Percentiles rank a stretch among this genome's conserved stretches.
Conservation (phyloP, 2,113 vertebrate species). For the Coturnix japonica region DNA sequence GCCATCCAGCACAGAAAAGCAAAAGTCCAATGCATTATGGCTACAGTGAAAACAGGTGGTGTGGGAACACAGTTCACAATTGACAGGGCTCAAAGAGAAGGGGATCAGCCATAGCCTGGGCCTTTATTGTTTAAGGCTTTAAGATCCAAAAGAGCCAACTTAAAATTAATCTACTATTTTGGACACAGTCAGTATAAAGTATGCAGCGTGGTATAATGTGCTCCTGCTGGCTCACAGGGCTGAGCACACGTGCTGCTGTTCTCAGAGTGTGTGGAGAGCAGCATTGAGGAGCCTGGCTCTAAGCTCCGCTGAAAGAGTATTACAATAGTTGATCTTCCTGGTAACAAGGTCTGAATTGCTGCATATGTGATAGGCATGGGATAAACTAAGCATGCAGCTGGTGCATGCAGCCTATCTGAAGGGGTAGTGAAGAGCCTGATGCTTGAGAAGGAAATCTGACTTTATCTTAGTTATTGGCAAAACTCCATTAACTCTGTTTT, state of each 20-base stretch:
- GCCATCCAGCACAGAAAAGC: slow-evolving; percentile 30
- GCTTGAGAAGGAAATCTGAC: background rate
- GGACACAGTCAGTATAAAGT: slow-evolving; percentile 14
- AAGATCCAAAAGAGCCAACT: slow-evolving; percentile 40
- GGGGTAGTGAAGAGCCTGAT: background rate
- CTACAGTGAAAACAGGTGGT: slow-evolving; percentile 67
- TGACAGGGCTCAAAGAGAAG: slow-evolving; percentile 35
- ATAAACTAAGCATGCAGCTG: background rate
- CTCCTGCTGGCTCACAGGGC: slow-evolving; percentile 4
- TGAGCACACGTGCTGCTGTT: background rate
- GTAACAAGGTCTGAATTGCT: background rate
- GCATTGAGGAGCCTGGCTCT: slow-evolving; percentile 1
- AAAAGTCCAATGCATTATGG: slow-evolving; percentile 52
- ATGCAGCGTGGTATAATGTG: background rate
- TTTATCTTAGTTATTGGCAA: background rate
- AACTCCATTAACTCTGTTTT: background rate
- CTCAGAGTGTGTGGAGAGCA: background rate
- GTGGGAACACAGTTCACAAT: slow-evolving; percentile 25
- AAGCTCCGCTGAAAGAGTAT: background rate
- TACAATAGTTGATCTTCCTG: slow-evolving; percentile 45
- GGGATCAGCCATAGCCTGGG: slow-evolving; percentile 10
- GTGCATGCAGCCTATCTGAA: background rate
- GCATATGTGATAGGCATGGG: slow-evolving; percentile 37
- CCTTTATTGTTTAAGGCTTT: slow-evolving; percentile 39
- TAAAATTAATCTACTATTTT: background rate